These are phyloP conservation scores for Chaenocephalus aceratus DNA, from an alignment of 2,113 vertebrate genomes.

Conservation along the genomic window DNA sequence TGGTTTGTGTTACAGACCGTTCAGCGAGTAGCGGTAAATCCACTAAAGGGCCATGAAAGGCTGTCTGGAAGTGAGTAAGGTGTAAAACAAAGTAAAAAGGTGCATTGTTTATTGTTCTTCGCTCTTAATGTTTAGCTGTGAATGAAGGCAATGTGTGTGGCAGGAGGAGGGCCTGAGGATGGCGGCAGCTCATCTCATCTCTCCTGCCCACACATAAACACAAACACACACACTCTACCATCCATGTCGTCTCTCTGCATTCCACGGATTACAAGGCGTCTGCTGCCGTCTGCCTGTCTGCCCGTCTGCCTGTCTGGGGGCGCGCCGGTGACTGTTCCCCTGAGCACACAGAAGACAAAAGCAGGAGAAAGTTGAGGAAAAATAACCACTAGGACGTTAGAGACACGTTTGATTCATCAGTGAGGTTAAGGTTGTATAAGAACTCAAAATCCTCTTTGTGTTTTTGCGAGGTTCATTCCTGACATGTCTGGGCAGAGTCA, in stretches of 20 bases:
- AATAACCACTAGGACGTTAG: background rate
- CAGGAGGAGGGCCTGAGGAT: background rate
- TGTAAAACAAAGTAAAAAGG: conserved; percentile 20
- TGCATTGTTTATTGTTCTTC: conserved; percentile 46
- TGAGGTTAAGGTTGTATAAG: background rate
- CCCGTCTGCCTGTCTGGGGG: conserved; percentile 59
- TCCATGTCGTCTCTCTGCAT: conserved; percentile 67
- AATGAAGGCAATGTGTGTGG: conserved; percentile 57
- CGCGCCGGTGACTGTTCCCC: conserved; percentile 40
- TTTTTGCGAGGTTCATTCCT: conserved; percentile 4
- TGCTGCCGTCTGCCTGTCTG: conserved; percentile 70
- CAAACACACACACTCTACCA: conserved; percentile 34
- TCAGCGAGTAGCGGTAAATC: background rate
- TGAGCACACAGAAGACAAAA: conserved; percentile 10
- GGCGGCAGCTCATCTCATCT: conserved; percentile 28
- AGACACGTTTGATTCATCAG: background rate
- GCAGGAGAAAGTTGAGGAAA: background rate
- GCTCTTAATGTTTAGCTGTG: conserved; percentile 22
- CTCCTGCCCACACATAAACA: conserved; percentile 45
- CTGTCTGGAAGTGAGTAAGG: background rate
- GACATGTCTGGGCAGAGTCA: conserved; percentile 39
- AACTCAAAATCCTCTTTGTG: conserved; percentile 13
- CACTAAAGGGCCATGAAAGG: background rate
- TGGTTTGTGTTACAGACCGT: background rate
- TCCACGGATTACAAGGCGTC: conserved; percentile 72